Conservation (phyloP, 2,113 vertebrate genomes). For the Perognathus longimembris region DNA sequence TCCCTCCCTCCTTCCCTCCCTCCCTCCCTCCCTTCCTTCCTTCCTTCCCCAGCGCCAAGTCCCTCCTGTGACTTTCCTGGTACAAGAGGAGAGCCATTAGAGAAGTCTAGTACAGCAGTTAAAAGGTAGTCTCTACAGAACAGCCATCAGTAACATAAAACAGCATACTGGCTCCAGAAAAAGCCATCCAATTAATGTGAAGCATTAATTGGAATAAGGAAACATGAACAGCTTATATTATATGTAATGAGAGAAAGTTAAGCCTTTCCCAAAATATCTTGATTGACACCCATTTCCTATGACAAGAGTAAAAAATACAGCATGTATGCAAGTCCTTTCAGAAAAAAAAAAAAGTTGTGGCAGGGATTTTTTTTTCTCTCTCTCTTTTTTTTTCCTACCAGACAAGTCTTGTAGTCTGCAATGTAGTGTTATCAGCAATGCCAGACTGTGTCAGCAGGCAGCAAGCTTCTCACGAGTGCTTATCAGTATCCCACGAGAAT, state of each 20-base stretch:
- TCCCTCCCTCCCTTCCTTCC: no score
- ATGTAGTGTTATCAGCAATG: conserved; percentile 70
- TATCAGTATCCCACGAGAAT: conserved; percentile 79
- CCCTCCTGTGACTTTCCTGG: background rate
- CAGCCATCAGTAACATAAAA: conserved; percentile 34
- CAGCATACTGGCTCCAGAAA: background rate
- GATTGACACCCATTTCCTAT: conserved; percentile 62
- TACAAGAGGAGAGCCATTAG: background rate
- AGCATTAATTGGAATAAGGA: conserved; percentile 69
- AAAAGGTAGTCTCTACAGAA: conserved; percentile 20
- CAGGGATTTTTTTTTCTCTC: background rate
- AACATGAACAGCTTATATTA: conserved; percentile 73
- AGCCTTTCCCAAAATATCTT: conserved; percentile 77
- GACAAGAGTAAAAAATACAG: conserved; percentile 79
- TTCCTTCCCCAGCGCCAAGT: background rate
- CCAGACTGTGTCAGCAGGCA: conserved; percentile 76
- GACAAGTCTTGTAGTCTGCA: conserved; percentile 63
- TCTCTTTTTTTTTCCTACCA: conserved; percentile 1
- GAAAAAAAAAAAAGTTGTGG: conserved; percentile 38
- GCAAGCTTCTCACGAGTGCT: conserved; percentile 71
- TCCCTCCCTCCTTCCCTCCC: no score
- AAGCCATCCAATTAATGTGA: conserved; percentile 50
- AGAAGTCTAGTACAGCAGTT: background rate
- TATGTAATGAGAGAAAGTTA: conserved; percentile 65
- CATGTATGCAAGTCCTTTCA: conserved; percentile 62